These are phyloP conservation scores for Glyphotaelius pellucidus DNA, from an alignment of 2,888 invertebrate genomes.

Conservation along the genomic window DNA sequence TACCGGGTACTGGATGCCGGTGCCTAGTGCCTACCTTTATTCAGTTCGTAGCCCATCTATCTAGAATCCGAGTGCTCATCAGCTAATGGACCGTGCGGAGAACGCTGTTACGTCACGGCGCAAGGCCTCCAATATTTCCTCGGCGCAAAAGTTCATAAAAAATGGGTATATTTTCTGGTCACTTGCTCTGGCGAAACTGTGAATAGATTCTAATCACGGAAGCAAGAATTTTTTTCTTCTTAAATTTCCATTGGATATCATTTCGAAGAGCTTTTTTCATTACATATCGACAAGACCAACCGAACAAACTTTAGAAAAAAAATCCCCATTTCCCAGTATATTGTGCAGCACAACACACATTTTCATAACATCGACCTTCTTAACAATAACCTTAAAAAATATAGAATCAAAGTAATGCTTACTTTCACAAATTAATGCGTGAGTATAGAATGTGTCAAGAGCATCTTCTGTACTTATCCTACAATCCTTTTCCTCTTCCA, in stretches of 20 bases:
- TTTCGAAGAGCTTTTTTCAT: too few species aligned
- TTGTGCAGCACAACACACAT: too few species aligned
- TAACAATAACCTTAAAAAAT: too few species aligned
- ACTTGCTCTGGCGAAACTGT: background rate
- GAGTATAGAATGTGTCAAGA: too few species aligned
- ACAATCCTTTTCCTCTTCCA: too few species aligned
- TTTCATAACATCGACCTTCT: too few species aligned
- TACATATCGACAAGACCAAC: too few species aligned
- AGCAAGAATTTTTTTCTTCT: background rate
- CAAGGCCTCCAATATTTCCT: constrained; percentile 42
- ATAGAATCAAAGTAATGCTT: too few species aligned
- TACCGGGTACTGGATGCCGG: background rate
- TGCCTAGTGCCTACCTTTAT: constrained; percentile 38
- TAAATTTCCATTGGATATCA: background rate
- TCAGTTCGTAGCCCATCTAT: constrained; percentile 25
- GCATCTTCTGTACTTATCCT: too few species aligned
- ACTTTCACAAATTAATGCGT: too few species aligned
- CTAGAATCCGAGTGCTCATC: constrained; percentile 71
- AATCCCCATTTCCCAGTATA: too few species aligned
- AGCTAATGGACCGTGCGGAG: constrained; percentile 79
- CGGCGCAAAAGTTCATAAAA: background rate
- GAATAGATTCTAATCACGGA: background rate
- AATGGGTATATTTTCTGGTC: background rate
- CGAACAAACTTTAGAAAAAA: too few species aligned
- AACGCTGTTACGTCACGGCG: constrained; percentile 67